phyloP scores from a whole-genome alignment of 2,113 vertebrate species.

The Hypomesus transpacificus region DNA sequence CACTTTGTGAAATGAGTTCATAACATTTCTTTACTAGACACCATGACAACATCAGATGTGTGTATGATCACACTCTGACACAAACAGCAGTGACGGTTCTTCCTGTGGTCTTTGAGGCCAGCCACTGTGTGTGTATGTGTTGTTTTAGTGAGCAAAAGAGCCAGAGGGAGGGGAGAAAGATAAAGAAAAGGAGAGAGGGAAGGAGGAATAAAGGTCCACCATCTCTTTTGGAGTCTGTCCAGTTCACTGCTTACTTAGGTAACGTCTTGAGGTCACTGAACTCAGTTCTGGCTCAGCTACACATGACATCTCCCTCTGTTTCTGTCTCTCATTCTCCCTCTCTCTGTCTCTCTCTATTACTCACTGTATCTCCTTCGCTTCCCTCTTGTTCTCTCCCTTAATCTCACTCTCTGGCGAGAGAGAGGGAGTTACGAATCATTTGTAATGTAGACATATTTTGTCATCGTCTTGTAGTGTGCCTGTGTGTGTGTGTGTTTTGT shows the following conservation, averaged over 20 bases:
- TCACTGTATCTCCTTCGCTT: conserved; percentile 3
- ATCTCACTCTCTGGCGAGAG: no score
- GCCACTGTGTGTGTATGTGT: conserved; percentile 18
- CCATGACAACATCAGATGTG: no score
- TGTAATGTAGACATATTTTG: no score
- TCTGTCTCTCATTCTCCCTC: conserved; percentile 25
- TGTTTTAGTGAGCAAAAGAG: neutral
- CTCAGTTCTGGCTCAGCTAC: conserved; percentile 41
- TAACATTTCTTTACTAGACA: no score
- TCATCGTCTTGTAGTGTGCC: no score
- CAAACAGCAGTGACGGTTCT: no score
- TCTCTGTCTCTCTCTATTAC: conserved; percentile 22
- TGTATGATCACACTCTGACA: no score
- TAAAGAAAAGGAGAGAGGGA: neutral
- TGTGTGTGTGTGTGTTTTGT: conserved; percentile 14
- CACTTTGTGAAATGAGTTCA: no score
- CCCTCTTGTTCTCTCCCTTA: no score
- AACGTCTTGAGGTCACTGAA: conserved; percentile 39
- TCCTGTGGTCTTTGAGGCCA: neutral
- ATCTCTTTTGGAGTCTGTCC: neutral
- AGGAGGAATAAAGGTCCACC: neutral
- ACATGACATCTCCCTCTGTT: conserved; percentile 34
- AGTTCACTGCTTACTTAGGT: conserved; percentile 18
- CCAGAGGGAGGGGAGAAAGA: neutral
- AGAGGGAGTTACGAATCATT: no score